Percentiles rank a stretch among this genome's conserved stretches.
phyloP scores from a whole-genome alignment of 2,113 vertebrate species.

The Sturnus vulgaris region DNA sequence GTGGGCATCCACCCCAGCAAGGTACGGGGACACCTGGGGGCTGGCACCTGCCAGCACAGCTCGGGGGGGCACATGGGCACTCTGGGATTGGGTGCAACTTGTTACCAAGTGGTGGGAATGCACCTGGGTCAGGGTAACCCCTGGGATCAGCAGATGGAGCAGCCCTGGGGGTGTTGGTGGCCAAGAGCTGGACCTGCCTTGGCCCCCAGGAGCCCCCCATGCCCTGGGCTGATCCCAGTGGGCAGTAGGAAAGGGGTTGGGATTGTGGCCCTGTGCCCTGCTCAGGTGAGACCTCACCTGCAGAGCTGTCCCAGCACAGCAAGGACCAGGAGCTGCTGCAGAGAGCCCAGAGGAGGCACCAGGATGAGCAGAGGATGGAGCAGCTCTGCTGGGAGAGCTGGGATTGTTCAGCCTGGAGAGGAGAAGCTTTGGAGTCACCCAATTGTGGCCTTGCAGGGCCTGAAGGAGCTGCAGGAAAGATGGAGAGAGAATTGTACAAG shows the following conservation, averaged over 20 bases:
- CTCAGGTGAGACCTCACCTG: not conserved
- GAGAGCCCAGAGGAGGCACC: not conserved
- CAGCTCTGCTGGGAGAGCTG: not conserved
- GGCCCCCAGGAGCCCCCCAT: not conserved
- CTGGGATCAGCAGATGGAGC: not conserved
- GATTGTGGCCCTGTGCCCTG: not conserved
- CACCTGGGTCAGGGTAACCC: not conserved
- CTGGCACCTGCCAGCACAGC: not conserved
- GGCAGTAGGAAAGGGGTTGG: not conserved
- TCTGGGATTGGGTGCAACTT: not conserved
- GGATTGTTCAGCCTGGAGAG: not conserved
- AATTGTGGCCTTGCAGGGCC: rapidly evolving
- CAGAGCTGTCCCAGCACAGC: not conserved
- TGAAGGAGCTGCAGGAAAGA: not conserved
- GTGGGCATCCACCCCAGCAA: slow-evolving; percentile 95
- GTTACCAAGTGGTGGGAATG: rapidly evolving
- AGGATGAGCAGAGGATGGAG: not conserved
- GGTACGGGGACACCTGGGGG: slow-evolving; percentile 47
- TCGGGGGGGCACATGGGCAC: not conserved
- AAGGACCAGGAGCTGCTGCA: not conserved
- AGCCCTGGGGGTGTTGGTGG: not conserved
- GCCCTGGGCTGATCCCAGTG: not conserved
- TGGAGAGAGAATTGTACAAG: not conserved
- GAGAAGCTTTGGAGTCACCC: not conserved
- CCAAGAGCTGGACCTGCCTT: not conserved